Base-by-base conservation (phyloP, 2,888 invertebrate genomes). In the Macaria liturata region DNA sequence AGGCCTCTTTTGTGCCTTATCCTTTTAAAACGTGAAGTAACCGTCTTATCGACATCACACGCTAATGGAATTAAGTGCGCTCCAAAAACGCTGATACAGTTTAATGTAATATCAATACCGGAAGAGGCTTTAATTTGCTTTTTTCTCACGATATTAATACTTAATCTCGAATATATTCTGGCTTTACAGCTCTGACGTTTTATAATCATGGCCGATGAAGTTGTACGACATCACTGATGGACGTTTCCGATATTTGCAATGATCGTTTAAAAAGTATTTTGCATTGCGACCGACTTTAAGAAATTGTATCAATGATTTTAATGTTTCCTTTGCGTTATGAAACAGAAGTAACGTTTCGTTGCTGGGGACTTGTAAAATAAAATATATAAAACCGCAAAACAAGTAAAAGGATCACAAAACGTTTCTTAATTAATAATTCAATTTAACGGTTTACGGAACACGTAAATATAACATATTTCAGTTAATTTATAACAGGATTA, bases 1-100 rank as follows among this genome's bases (percentile, higher is more conserved):
- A 79, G 70, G 69, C 69, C 62, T 69, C 64, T 71, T 79, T 79
- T 80, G 72, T 81, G 73, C 71, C 70, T 69, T 74, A 76, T 76
- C 69, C 71, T 75, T 75, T 76, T 51, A 45, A 78, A 81, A 81
- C 71, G 78, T 76, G 73, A 79, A 74, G 71, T 71, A 54, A 59
- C 9, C 54, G 48, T 30, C 59, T 63, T 65, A 65, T 65, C 66
- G 57, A 61, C 51, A 45, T 54, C 34, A 20, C 9, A 49, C 44
- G 50, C 62, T 68, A 66, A 68, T 68, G 66, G 68, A 65, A 59
- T 57, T 46, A 56, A 57, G 49, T 43, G 55, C 44, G 58, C 4
- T 56, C 37, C 48, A 52, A 48, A 54, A 44, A 39, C 47, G 50
- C 54, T 54, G 48, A 57, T 64, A 61, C 34, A 51, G 32, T 51